phyloP scores from a whole-genome alignment of 2,888 invertebrate genomes.

The Biston betularia region DNA sequence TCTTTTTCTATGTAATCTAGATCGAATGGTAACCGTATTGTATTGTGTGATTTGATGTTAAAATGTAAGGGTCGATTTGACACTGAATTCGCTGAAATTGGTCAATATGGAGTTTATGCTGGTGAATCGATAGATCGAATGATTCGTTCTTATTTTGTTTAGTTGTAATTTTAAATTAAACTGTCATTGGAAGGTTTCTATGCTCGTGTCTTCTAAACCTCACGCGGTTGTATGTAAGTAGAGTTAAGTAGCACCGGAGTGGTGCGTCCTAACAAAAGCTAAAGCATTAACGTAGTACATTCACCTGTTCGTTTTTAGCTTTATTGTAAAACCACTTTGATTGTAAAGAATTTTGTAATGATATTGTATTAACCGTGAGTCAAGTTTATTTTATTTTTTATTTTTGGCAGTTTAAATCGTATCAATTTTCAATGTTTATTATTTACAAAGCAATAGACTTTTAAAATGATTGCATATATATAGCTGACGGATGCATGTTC shows the following conservation, averaged over 20 bases:
- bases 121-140: conserved; percentile 1
- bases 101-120: conserved; percentile 55
- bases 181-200: background rate
- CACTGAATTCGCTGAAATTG: conserved; percentile 55
- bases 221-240: conserved; percentile 56
- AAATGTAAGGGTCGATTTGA: conserved; percentile 61
- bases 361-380: conserved; percentile 54
- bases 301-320: conserved; percentile 23
- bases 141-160: no score
- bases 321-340: conserved; percentile 32
- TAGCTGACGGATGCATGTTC: background rate
- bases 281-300: conserved; percentile 4
- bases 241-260: conserved; percentile 55
- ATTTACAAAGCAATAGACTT: conserved; percentile 69
- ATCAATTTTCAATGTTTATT: conserved; percentile 75
- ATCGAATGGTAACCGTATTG: conserved; percentile 70
- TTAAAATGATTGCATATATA: background rate
- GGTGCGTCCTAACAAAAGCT: conserved; percentile 31
- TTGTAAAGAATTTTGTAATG: conserved; percentile 32
- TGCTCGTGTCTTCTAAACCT: conserved; percentile 49
- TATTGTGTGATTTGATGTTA: conserved; percentile 79
- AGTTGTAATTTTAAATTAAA: conserved; percentile 6
- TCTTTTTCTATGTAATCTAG: conserved; percentile 74
- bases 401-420: conserved; percentile 73
- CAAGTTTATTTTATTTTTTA: conserved; percentile 56